These are phyloP conservation scores for Ichneumon xanthorius DNA, from an alignment of 2,888 invertebrate genomes.

Conservation along the genomic window DNA sequence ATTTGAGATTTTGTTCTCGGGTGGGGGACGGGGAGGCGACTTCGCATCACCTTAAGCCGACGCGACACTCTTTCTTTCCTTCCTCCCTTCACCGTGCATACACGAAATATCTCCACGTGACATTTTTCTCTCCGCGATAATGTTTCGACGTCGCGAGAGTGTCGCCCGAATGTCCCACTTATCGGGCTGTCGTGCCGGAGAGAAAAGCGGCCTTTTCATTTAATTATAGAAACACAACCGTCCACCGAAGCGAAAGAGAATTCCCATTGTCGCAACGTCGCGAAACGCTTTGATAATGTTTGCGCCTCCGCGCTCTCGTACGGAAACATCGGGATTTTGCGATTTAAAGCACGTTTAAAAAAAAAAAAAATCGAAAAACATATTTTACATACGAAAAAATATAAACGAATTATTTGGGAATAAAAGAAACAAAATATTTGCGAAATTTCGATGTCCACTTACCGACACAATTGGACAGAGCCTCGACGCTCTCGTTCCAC, in stretches of 20 bases:
- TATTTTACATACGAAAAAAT: no score
- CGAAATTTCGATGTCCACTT: slow-evolving; percentile 7
- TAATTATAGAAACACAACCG: slow-evolving; percentile 8
- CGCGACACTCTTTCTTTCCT: not conserved
- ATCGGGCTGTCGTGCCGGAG: slow-evolving; percentile 9
- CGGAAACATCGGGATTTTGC: not conserved
- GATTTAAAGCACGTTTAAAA: not conserved
- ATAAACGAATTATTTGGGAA: not conserved
- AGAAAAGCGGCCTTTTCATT: slow-evolving; percentile 9
- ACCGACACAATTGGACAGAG: slow-evolving; percentile 89
- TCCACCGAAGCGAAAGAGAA: slow-evolving; percentile 16
- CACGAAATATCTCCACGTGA: slow-evolving; percentile 15
- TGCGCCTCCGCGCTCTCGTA: not conserved
- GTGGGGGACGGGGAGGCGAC: not conserved
- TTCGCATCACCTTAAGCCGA: not conserved
- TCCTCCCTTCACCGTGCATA: not conserved
- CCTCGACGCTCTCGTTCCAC: slow-evolving; percentile 87
- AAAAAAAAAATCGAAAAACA: not conserved
- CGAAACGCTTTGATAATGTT: not conserved
- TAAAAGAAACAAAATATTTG: not conserved
- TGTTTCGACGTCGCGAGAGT: slow-evolving; percentile 9
- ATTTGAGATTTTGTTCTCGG: not conserved
- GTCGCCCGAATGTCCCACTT: slow-evolving; percentile 37
- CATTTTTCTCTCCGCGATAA: not conserved
- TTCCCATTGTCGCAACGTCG: not conserved